phyloP scores from a whole-genome alignment of 1,140 invertebrate genomes.

The Drosophila aff. region DNA sequence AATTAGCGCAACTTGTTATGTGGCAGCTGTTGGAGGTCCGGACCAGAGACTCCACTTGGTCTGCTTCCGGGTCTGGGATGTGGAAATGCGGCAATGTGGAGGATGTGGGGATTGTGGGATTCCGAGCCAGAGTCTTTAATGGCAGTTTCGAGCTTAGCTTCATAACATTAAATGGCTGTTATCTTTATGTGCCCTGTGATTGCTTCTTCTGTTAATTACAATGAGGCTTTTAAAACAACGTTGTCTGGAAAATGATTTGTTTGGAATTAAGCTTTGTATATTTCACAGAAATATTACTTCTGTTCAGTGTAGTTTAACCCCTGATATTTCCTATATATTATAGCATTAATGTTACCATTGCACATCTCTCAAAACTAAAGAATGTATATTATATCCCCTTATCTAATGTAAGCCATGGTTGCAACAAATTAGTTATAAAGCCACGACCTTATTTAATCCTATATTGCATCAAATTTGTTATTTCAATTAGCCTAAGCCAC shows the following conservation, averaged over 20 bases:
- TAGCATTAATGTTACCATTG: background rate
- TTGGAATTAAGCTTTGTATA: background rate
- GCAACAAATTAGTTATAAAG: slow-evolving; percentile 23
- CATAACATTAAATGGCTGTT: slow-evolving; percentile 33
- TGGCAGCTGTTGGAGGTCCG: slow-evolving; percentile 51
- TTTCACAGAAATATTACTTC: background rate
- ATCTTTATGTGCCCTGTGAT: slow-evolving; percentile 37
- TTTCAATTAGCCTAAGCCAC: slow-evolving; percentile 74
- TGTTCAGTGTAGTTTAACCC: background rate
- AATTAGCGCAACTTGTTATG: slow-evolving; percentile 64
- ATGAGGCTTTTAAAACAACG: slow-evolving; percentile 32
- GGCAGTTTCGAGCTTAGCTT: slow-evolving; percentile 12
- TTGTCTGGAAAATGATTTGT: background rate
- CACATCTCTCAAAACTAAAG: background rate
- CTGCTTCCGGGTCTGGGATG: slow-evolving; percentile 7
- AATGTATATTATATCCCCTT: too few species aligned
- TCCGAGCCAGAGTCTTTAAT: slow-evolving; percentile 14
- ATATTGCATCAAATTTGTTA: slow-evolving; percentile 59
- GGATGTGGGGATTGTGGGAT: background rate
- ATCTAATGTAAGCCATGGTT: background rate
- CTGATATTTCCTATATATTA: background rate
- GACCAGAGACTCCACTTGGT: slow-evolving; percentile 1
- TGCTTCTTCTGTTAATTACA: slow-evolving; percentile 56
- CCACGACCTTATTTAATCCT: slow-evolving; percentile 19
- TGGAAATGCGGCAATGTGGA: background rate